These are phyloP conservation scores for Redunca redunca DNA, from an alignment of 2,113 vertebrate species.

Conservation along the genomic window DNA sequence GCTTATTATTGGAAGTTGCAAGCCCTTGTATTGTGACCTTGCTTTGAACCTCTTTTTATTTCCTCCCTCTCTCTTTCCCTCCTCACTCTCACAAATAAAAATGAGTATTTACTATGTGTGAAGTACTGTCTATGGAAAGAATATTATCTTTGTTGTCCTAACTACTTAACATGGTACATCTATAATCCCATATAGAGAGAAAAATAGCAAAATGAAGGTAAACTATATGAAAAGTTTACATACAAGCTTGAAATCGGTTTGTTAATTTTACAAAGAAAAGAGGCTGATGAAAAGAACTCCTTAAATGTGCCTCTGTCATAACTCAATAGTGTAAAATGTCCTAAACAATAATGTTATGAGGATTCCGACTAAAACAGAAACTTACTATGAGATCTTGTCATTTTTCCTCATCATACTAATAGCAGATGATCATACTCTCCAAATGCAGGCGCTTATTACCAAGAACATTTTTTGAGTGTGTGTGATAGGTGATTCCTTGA, in stretches of 20 bases:
- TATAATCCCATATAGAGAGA: neutral
- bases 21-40: neutral
- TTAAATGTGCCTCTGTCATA: neutral
- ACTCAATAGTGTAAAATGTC: neutral
- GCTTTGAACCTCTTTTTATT: neutral
- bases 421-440: neutral
- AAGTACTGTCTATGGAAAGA: neutral
- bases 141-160: neutral
- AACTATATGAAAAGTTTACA: neutral
- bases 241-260: neutral
- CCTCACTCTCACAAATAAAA: neutral
- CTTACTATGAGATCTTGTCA: neutral
- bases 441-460: neutral
- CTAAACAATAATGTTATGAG: neutral
- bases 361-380: neutral
- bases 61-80: neutral
- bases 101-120: neutral
- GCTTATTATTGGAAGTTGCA: neutral
- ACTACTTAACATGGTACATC: neutral
- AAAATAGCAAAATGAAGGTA: neutral
- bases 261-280: neutral
- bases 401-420: neutral
- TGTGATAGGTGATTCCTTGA: neutral
- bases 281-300: neutral
- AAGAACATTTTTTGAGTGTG: neutral